Evolutionary conservation across 2,888 invertebrate genomes (phyloP), one percentile per base, ranked within the genome.

Genomic region (Trichogramma dendrolimi): DNA sequence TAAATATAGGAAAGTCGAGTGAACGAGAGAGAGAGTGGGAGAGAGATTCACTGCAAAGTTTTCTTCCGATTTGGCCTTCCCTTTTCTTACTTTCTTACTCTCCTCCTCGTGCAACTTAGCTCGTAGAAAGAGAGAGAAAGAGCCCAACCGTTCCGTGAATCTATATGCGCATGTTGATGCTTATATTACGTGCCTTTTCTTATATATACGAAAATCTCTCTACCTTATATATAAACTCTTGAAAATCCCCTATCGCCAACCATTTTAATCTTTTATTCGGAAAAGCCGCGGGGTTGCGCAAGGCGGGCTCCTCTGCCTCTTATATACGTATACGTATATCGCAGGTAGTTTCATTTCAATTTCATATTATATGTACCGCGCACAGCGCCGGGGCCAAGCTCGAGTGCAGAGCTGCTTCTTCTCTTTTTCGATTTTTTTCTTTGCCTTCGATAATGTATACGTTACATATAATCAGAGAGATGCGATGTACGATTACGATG

Each of bases 181-280:
- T 27, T 27, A 27, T 27, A 27, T 27, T 27, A 27, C 27, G 27
- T 14, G 8, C 39, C 14, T 14, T 38, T 6, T 40, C 14, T 11
- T 50, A 5, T 42, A 14, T 27, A 27, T 27, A 27, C 27, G 27
- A 27, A 27, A 27, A 27, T 61, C 27, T 60, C 41, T 58, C 51
- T 50, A 46, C 38, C 60, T 39, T 10, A 38, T 50, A 50, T 50
- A 50, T 38, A 50, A 5, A 50, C 47, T 49, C 39, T 60, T 55
- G 63, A 64, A 27, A 27, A 58, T 65, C 60, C 55, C 60, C 65
- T 61, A 63, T 65, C 65, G 60, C 46, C 55, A 61, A 59, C 27
- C 71, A 72, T 75, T 75, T 75, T 73, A 75, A 76, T 75, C 75
- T 75, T 75, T 75, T 75, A 72, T 70, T 68, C 68, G 69, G 72